These are phyloP conservation scores for Chaetodon auriga DNA, from an alignment of 2,113 vertebrate genomes.

Conservation along the genomic window DNA sequence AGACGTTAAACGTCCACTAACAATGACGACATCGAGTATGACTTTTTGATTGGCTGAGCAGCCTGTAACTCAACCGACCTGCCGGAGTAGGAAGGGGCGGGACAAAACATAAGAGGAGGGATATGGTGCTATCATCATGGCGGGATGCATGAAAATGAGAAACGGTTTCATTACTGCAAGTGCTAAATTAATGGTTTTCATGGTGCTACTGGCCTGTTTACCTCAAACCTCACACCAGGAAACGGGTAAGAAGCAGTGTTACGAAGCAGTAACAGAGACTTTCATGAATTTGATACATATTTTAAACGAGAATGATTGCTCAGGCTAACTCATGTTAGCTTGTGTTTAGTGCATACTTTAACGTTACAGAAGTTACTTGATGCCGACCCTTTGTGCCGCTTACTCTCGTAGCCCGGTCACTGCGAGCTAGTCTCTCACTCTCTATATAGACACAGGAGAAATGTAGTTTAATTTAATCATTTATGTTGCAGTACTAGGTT, in stretches of 20 bases:
- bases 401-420: too few relatives aligned
- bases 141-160: constrained; percentile 90
- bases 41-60: constrained; percentile 59
- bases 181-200: constrained; percentile 7
- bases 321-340: constrained; percentile 66
- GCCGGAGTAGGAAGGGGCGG: constrained; percentile 50
- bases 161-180: constrained; percentile 13
- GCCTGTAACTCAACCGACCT: constrained; percentile 16
- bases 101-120: neutral
- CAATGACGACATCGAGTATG: neutral
- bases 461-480: neutral
- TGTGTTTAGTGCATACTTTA: neutral
- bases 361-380: neutral
- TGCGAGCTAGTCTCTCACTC: neutral
- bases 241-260: constrained; percentile 68
- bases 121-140: constrained; percentile 79
- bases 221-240: constrained; percentile 46
- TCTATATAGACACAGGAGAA: too few relatives aligned
- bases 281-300: accelerated
- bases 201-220: constrained; percentile 45
- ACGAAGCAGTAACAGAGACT: neutral
- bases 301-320: neutral
- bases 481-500: neutral
- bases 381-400: neutral
- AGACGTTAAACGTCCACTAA: constrained; percentile 6